Conservation (phyloP, 2,797 vertebrate genomes). For the Sebastes matsubarae region DNA sequence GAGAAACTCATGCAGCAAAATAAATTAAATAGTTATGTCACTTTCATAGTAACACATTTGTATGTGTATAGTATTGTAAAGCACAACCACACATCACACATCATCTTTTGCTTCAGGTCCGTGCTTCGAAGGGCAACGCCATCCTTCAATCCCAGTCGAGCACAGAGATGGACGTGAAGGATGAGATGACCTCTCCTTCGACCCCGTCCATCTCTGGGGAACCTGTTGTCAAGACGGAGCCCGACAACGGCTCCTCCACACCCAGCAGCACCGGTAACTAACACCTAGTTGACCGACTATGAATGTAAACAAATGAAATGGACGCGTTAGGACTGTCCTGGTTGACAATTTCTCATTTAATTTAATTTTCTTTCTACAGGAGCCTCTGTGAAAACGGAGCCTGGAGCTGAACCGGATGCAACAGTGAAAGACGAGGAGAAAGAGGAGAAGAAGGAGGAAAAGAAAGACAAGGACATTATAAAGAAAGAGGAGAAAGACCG, state of each 20-base stretch:
- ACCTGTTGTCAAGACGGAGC: constrained; percentile 84
- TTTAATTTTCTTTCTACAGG: constrained; percentile 43
- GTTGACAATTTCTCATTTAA: background rate
- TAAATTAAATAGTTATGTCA: background rate
- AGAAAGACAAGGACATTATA: constrained; percentile 80
- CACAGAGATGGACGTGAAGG: constrained; percentile 90
- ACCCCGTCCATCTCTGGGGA: constrained; percentile 72
- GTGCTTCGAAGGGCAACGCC: constrained; percentile 86
- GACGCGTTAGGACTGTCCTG: background rate
- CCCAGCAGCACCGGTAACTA: constrained; percentile 77
- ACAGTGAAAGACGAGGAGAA: constrained; percentile 88
- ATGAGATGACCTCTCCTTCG: constrained; percentile 83
- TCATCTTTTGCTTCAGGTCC: constrained; percentile 78
- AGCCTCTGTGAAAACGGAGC: constrained; percentile 76
- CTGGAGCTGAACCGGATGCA: constrained; percentile 83
- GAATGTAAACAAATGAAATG: background rate
- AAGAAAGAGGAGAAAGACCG: constrained; percentile 83
- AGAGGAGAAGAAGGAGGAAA: constrained; percentile 85
- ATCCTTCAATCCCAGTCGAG: constrained; percentile 93
- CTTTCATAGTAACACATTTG: background rate
- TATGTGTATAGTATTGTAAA: background rate
- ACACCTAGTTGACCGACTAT: background rate
- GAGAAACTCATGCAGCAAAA: background rate
- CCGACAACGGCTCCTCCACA: constrained; percentile 84
- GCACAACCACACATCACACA: background rate